Base-by-base conservation (phyloP, 1,140 invertebrate genomes). In the Drosophila orena region DNA sequence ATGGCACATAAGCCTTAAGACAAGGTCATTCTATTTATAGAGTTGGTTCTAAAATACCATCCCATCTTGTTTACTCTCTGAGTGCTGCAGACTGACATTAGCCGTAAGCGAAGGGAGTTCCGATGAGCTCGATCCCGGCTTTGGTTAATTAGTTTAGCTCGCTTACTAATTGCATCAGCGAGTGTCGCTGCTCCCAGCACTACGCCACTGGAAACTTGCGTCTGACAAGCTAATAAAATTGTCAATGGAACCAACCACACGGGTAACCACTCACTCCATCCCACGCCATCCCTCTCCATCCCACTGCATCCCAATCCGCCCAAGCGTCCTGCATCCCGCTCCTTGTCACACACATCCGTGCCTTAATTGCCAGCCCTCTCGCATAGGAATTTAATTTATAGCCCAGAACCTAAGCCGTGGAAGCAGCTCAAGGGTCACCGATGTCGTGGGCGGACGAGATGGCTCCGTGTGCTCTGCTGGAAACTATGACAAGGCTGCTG, bases 331-430 rank as follows among this genome's bases (percentile, higher is more conserved):
- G 27, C 60, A 17, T 12, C 53, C 22, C 44, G 44, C 0, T 49
- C 37, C 43, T n/a, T 46, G 50, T 60, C 34, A 22, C 66, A 22
- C 66, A 59, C 70, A 79, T 55, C 38, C 71, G 49, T 50, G 49
- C 44, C 83, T 83, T 88, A 88, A 88, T 86, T 86, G 79, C 74
- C 55, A 53, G 52, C 52, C 46, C 58, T 35, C 62, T 58, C 77
- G 62, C 69, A 79, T 77, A 73, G 62, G 79, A 88, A 89, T 88
- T 89, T 83, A 88, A 88, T 88, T 89, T 88, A 88, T 89, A 83
- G 66, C 68, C 62, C 66, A 61, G 44, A 47, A 42, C 66, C 68
- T 68, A 77, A 70, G 78, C 74, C 69, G 64, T 61, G 50, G 47
- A 14, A 14, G 37, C 4, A 64, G 66, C 75, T 76, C 58, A 70